Evolutionary conservation across 2,113 vertebrate genomes (phyloP).

Genomic region (Apodemus sylvaticus): DNA sequence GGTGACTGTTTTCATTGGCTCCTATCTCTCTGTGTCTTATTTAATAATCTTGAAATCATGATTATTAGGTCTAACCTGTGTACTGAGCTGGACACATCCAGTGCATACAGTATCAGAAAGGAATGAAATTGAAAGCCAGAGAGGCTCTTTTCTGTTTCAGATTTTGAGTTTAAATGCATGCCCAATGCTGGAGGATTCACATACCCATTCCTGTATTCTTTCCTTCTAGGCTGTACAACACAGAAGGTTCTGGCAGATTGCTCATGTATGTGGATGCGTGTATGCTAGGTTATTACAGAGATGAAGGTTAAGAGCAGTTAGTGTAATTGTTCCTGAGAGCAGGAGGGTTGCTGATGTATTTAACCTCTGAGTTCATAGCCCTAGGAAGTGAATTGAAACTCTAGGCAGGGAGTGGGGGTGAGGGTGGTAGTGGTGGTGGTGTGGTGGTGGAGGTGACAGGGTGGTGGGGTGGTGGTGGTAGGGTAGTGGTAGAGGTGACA

Average conservation of each 20-base stretch:
- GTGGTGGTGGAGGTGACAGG: too few relatives aligned
- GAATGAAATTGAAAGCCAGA: background rate
- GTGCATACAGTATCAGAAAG: background rate
- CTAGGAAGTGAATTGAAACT: background rate
- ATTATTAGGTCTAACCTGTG: background rate
- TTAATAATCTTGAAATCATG: background rate
- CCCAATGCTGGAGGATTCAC: background rate
- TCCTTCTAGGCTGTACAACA: background rate
- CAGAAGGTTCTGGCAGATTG: background rate
- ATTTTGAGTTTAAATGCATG: background rate
- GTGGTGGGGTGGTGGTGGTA: too few relatives aligned
- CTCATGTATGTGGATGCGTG: background rate
- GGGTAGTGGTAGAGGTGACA: too few relatives aligned
- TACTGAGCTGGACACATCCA: background rate
- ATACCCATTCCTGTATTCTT: background rate
- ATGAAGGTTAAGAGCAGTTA: background rate
- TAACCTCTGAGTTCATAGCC: background rate
- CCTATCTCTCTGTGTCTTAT: background rate
- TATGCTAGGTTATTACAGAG: background rate
- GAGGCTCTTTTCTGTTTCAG: background rate
- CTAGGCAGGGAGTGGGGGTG: background rate
- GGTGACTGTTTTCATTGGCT: background rate
- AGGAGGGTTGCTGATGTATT: background rate
- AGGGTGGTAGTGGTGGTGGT: too few relatives aligned
- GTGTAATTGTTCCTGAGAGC: conserved; percentile 7